A percentile compares a stretch with the other conserved stretches of the same genome.
phyloP scores from a whole-genome alignment of 2,113 vertebrate species.

The Eonycteris spelaea region DNA sequence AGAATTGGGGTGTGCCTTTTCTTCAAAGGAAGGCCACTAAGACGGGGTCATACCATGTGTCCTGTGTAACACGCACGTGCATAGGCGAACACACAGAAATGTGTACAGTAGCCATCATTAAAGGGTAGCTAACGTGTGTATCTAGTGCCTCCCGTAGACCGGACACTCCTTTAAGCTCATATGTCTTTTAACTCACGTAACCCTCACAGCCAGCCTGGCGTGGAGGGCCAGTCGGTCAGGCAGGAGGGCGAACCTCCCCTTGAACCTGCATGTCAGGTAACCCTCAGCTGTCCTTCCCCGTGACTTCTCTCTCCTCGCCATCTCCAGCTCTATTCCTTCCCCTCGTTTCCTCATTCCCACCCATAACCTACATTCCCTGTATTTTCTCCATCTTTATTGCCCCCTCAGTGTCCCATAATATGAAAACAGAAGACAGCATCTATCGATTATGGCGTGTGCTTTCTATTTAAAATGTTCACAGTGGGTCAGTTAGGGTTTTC shows the following conservation, averaged over 20 bases:
- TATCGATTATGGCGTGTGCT: background rate
- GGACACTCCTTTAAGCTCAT: background rate
- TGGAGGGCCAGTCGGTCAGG: background rate
- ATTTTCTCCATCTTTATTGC: background rate
- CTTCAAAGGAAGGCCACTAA: background rate
- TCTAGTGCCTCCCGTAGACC: background rate
- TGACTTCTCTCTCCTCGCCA: background rate
- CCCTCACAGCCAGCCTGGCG: background rate
- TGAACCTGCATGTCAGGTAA: background rate
- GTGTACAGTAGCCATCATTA: background rate
- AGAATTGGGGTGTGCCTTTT: background rate
- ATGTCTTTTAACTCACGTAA: background rate
- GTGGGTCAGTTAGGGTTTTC: background rate
- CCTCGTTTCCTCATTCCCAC: background rate
- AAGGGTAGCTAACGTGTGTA: background rate
- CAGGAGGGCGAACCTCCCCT: background rate
- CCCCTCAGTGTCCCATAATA: background rate
- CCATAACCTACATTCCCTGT: background rate
- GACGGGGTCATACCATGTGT: background rate
- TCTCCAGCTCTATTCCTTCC: background rate
- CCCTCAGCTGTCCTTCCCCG: background rate
- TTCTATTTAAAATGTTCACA: background rate
- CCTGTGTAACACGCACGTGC: no score
- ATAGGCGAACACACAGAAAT: background rate
- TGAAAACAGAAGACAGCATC: background rate